Evolutionary conservation across 2,888 invertebrate genomes (phyloP), one percentile per base, ranked within the genome.

Genomic region (Eupithecia insigniata): DNA sequence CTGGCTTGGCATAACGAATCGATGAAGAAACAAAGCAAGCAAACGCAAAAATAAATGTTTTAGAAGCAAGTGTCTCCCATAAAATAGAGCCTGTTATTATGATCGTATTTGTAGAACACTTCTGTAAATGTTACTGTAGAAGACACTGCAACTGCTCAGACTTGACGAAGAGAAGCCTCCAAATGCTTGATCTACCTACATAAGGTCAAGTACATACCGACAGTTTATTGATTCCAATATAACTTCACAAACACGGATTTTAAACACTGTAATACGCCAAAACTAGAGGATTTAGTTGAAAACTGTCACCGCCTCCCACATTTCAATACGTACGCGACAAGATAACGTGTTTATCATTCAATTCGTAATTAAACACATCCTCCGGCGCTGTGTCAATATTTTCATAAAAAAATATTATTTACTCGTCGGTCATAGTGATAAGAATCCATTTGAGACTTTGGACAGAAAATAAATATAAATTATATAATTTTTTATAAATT

Each of bases 311-410:
- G 60, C 78, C 77, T 74, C 77, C 76, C 74, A 75, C 75, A 73
- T 72, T 75, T 70, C 32, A 61, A 73, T 68, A 71, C 66, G 69
- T 58, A 71, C n/a, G 69, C 70, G 39, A 62, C 36, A 60, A 71
- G 86, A 86, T 86, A 86, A 86, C 78, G 46, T 60, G 74, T 70
- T 76, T 86, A 86, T 86, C 84, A 77, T 75, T 74, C 69, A 70
- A 79, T 73, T 80, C 67, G 83, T 83, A 82, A 83, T 81, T 81
- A 80, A 80, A 81, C 81, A 83, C 84, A 81, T 84, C 84, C 84
- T 85, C 84, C 76, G 71, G 66, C 71, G 70, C 74, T 73, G 43
- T 65, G 76, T 77, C 78, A 79, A 79, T 77, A 75, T 73, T 77
- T 67, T 68, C 71, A 67, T 51, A 68, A 67, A 72, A 51, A 51